A percentile compares a stretch with the other conserved stretches of the same genome.
phyloP scores from a whole-genome alignment of 2,113 vertebrate genomes.

The Rhagologus leucostigma region DNA sequence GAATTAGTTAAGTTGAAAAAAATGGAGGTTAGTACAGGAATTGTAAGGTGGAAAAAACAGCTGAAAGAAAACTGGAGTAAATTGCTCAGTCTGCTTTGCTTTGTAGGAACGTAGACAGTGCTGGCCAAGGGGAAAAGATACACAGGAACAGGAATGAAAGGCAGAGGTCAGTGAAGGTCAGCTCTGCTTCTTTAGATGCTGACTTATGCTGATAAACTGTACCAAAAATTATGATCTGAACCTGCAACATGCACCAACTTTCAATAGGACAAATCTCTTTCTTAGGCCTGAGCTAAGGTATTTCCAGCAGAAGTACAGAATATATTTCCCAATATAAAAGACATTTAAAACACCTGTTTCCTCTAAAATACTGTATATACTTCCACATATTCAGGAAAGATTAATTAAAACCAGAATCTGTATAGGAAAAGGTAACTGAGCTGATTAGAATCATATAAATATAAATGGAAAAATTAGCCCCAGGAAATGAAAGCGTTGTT shows the following conservation, averaged over 20 bases:
- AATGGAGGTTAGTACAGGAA: not conserved
- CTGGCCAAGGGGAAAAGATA: not conserved
- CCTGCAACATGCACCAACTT: not conserved
- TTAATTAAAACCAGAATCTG: not conserved
- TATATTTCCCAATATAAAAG: not conserved
- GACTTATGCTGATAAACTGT: not conserved
- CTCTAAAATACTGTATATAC: not conserved
- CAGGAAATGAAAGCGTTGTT: not conserved
- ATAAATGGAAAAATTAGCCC: not conserved
- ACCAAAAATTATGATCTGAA: not conserved
- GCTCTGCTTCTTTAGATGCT: not conserved
- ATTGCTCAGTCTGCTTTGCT: not conserved
- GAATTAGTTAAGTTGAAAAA: not conserved
- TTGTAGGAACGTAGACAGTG: not conserved
- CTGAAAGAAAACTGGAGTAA: not conserved
- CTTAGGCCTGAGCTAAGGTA: not conserved
- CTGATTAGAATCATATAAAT: not conserved
- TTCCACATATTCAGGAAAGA: not conserved
- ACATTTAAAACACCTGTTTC: not conserved
- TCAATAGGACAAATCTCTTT: not conserved
- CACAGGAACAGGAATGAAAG: not conserved
- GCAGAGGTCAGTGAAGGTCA: not conserved
- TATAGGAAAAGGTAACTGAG: not conserved
- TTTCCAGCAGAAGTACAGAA: not conserved
- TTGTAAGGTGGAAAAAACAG: not conserved